Evolutionary conservation across 2,797 vertebrate species (phyloP).

Genomic region (Enteromius fasciolatus): DNA sequence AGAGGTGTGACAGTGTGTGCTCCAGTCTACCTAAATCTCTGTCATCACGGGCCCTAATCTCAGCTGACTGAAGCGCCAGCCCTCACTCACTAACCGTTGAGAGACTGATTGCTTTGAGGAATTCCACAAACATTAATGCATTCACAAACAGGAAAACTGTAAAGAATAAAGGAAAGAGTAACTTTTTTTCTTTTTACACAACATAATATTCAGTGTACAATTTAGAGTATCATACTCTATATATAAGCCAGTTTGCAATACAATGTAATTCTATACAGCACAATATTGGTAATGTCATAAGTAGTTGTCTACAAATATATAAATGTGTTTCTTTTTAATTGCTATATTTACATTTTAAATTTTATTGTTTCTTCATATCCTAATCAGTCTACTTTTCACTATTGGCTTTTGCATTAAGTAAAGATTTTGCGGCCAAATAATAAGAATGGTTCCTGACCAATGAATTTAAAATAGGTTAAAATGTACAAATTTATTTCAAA

Average conservation of each 20-base stretch:
- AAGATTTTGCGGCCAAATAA: neutral
- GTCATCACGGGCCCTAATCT: conserved; percentile 47
- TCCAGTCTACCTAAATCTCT: conserved; percentile 36
- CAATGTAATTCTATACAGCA: neutral
- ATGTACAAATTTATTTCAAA: neutral
- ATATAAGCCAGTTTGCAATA: neutral
- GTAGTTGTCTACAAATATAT: neutral
- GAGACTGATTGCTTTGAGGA: conserved; percentile 41
- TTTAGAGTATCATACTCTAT: neutral
- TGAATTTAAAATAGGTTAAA: neutral
- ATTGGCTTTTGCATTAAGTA: neutral
- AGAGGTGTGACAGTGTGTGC: conserved; percentile 42
- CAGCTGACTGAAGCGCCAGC: conserved; percentile 23
- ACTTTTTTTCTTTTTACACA: neutral
- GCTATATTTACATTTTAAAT: neutral
- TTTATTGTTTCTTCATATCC: neutral
- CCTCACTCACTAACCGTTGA: conserved; percentile 11
- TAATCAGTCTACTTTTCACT: neutral
- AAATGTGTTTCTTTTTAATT: neutral
- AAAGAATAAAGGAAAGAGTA: neutral
- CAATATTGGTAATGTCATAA: neutral
- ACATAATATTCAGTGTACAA: neutral
- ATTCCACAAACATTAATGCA: conserved; percentile 25
- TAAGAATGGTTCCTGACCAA: neutral
- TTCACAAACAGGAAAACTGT: conserved; percentile 1